Evolutionary conservation across 1,140 invertebrate species (phyloP).

Genomic region (Macrocentrus cingulum): DNA sequence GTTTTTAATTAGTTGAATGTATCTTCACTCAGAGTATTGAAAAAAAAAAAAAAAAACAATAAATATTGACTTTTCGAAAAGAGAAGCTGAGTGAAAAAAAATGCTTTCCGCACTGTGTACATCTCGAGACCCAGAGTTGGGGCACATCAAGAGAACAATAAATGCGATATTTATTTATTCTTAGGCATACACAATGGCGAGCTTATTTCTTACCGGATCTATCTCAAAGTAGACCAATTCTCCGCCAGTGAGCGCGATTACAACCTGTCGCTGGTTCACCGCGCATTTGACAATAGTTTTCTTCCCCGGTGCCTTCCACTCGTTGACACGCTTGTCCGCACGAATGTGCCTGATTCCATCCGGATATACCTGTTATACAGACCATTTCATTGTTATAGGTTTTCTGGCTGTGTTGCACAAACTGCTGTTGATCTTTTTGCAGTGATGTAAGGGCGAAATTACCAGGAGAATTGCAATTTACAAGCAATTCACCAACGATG

Average conservation of each 20-base stretch:
- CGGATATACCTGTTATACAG: constrained; percentile 79
- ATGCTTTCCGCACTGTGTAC: constrained; percentile 47
- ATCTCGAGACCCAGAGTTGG: constrained; percentile 36
- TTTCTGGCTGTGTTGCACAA: not conserved
- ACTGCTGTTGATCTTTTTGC: not conserved
- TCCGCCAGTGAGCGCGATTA: constrained; percentile 95
- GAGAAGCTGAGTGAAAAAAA: constrained; percentile 18
- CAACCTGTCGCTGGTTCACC: constrained; percentile 97
- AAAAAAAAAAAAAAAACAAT: too few relatives aligned
- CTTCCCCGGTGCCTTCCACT: constrained; percentile 98
- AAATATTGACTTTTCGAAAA: too few relatives aligned
- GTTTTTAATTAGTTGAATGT: too few relatives aligned
- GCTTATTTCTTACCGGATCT: constrained; percentile 82
- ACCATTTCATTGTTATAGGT: constrained; percentile 17
- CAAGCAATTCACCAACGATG: constrained; percentile 50
- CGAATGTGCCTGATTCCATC: constrained; percentile 98
- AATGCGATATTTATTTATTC: constrained; percentile 21
- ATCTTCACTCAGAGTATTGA: too few relatives aligned
- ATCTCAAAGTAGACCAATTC: constrained; percentile 99
- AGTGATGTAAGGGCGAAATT: constrained; percentile 27
- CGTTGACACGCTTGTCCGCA: constrained; percentile 95
- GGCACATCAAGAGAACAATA: constrained; percentile 44
- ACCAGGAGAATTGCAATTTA: constrained; percentile 39
- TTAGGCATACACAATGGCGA: constrained; percentile 11
- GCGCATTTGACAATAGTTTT: constrained; percentile 97